A percentile compares a stretch with the other conserved stretches of the same genome.
Evolutionary conservation across 53 echinoderm and acorn worm species (phyloP).

Genomic region (Echinometra lucunter): DNA sequence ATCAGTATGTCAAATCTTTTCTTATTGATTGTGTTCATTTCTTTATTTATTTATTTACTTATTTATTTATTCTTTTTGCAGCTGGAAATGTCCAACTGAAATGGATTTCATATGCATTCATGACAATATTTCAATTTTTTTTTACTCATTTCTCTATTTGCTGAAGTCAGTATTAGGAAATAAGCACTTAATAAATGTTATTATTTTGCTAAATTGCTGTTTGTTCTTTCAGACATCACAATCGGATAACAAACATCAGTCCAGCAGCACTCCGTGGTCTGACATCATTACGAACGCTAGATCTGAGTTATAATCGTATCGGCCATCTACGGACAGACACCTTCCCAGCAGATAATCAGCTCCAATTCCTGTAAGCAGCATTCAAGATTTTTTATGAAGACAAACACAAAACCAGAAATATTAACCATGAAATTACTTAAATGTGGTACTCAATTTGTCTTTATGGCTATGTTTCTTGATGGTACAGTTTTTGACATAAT

Average conservation of each 20-base stretch:
- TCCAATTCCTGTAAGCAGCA: slow-evolving; percentile 65
- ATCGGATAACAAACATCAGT: slow-evolving; percentile 71
- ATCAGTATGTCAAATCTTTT: background rate
- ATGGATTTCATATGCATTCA: background rate
- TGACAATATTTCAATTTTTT: background rate
- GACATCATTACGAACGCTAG: slow-evolving; percentile 64
- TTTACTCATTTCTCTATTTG: background rate
- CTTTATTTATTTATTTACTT: too few relatives aligned
- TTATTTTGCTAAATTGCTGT: background rate
- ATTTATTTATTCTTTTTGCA: too few relatives aligned
- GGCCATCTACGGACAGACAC: slow-evolving; percentile 57
- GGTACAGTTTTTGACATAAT: too few relatives aligned
- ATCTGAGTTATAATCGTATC: slow-evolving; percentile 68
- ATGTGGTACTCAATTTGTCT: background rate
- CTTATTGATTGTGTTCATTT: background rate
- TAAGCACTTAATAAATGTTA: background rate
- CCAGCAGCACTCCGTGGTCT: slow-evolving; percentile 69
- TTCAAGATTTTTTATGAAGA: background rate
- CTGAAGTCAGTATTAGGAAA: background rate
- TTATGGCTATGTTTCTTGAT: background rate
- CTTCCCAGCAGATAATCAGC: slow-evolving; percentile 59
- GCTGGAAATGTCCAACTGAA: background rate
- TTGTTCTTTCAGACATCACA: slow-evolving; percentile 73
- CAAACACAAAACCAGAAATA: background rate
- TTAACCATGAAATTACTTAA: background rate